These are phyloP conservation scores for Balaeniceps rex DNA, from an alignment of 2,113 vertebrate genomes.

Conservation along the genomic window DNA sequence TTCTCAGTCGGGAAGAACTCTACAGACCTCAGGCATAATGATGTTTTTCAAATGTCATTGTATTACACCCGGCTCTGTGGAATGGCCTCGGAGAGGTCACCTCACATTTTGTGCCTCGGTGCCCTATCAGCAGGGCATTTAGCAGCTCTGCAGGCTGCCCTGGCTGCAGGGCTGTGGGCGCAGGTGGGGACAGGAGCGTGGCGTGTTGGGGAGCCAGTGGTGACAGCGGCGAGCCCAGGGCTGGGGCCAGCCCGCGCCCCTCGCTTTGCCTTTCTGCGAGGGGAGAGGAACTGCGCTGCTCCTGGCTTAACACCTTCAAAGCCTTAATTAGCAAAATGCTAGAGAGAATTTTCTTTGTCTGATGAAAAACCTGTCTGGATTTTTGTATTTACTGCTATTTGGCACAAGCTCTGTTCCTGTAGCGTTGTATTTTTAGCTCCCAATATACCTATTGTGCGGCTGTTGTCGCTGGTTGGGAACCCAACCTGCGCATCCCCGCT, in stretches of 20 bases:
- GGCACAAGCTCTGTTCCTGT: not conserved
- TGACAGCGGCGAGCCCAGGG: not conserved
- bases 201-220: not conserved
- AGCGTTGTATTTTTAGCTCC: not conserved
- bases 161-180: not conserved
- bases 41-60: not conserved
- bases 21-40: not conserved
- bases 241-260: not conserved
- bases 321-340: not conserved
- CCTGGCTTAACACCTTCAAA: not conserved
- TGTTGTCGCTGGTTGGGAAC: not conserved
- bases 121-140: rapidly evolving
- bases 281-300: not conserved
- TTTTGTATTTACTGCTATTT: constrained; percentile 17
- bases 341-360: constrained; percentile 14
- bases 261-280: too few species aligned
- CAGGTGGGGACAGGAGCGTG: not conserved
- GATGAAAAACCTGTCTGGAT: constrained; percentile 32
- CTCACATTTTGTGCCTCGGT: rapidly evolving
- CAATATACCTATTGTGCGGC: not conserved
- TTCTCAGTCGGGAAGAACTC: rapidly evolving
- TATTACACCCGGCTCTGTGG: rapidly evolving
- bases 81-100: not conserved
- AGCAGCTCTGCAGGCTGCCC: not conserved
- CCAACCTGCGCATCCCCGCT: not conserved